phyloP scores from a whole-genome alignment of 2,888 invertebrate species.

The Metopia argyrocephala region DNA sequence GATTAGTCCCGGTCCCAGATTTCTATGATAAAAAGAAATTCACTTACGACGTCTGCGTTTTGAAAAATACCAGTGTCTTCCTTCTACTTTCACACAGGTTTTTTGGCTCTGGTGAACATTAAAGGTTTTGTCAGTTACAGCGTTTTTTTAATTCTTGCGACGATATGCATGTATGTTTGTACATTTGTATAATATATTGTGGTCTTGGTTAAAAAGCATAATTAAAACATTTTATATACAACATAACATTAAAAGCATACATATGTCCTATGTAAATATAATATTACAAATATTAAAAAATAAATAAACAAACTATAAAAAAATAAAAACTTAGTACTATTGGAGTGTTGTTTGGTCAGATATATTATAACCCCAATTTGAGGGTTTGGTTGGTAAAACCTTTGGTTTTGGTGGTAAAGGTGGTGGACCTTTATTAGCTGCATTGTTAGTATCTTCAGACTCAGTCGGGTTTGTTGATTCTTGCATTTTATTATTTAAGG shows the following conservation, averaged over 20 bases:
- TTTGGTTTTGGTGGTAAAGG: constrained; percentile 88
- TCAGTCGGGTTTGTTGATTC: constrained; percentile 46
- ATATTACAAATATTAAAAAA: background rate
- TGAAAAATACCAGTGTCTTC: too few species aligned
- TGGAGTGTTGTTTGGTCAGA: constrained; percentile 55
- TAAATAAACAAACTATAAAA: constrained; percentile 11
- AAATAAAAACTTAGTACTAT: constrained; percentile 15
- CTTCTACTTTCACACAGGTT: too few species aligned
- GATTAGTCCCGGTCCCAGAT: too few species aligned
- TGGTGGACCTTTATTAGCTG: constrained; percentile 80
- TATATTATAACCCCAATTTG: constrained; percentile 79
- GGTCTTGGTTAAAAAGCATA: background rate
- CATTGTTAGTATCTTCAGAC: constrained; percentile 41
- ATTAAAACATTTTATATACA: constrained; percentile 36
- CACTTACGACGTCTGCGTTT: too few species aligned
- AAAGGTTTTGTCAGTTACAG: too few species aligned
- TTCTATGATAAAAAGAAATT: too few species aligned
- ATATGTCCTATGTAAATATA: too few species aligned
- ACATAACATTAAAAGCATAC: constrained; percentile 43
- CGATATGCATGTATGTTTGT: too few species aligned
- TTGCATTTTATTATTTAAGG: constrained; percentile 56
- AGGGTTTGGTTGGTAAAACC: constrained; percentile 83
- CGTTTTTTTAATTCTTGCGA: too few species aligned
- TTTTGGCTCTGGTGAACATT: too few species aligned
- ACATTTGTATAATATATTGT: too few species aligned